A percentile compares a stretch with the other conserved stretches of the same genome.
Conservation (phyloP, 2,797 vertebrate species). For the Epinephelus awoara region DNA sequence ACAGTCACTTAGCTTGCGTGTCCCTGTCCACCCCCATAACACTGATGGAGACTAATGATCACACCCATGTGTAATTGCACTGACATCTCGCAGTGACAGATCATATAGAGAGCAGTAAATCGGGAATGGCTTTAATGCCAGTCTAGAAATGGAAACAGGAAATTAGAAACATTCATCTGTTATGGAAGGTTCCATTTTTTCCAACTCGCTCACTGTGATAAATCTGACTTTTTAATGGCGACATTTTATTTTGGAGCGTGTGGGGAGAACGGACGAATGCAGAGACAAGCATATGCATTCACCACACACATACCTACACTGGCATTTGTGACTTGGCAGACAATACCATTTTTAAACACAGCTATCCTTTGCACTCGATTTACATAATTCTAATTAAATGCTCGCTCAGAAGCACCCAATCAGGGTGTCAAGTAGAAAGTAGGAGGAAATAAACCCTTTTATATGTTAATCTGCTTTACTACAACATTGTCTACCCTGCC, state of each 20-base stretch:
- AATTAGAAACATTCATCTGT: slow-evolving; percentile 43
- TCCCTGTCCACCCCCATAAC: slow-evolving; percentile 65
- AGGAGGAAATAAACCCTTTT: slow-evolving; percentile 69
- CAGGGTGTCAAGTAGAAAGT: slow-evolving; percentile 66
- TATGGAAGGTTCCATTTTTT: slow-evolving; percentile 4
- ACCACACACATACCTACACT: slow-evolving; percentile 6
- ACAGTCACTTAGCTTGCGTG: slow-evolving; percentile 70
- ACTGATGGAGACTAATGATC: slow-evolving; percentile 76
- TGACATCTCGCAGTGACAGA: slow-evolving; percentile 61
- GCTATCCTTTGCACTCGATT: slow-evolving; percentile 66
- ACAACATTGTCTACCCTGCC: slow-evolving; percentile 60
- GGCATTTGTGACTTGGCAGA: slow-evolving; percentile 33
- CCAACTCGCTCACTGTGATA: background rate
- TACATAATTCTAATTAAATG: slow-evolving; percentile 83
- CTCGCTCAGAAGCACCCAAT: slow-evolving; percentile 66
- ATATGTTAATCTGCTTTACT: slow-evolving; percentile 76
- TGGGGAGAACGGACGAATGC: background rate
- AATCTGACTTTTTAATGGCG: slow-evolving; percentile 20
- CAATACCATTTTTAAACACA: slow-evolving; percentile 37
- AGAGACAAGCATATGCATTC: background rate
- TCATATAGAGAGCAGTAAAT: slow-evolving; percentile 46
- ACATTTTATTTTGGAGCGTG: background rate
- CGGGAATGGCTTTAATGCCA: slow-evolving; percentile 18
- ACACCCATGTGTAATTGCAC: slow-evolving; percentile 65
- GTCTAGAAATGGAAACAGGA: slow-evolving; percentile 44